These are phyloP conservation scores for Phyto melanocephala DNA, from an alignment of 2,888 invertebrate genomes.

Conservation along the genomic window DNA sequence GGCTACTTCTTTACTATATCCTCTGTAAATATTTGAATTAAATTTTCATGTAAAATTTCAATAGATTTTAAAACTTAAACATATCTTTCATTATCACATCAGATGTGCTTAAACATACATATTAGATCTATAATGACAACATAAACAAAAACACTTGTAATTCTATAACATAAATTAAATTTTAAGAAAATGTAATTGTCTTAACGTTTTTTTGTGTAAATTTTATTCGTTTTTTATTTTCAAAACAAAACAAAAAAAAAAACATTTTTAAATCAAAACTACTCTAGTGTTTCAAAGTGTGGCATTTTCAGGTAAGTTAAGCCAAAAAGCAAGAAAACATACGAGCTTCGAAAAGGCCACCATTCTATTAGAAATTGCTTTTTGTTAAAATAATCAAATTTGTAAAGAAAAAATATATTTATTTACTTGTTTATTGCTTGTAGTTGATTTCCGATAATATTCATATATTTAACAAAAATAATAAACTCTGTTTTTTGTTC, in stretches of 20 bases:
- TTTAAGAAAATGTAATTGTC: conserved; percentile 45
- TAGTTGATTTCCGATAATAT: conserved; percentile 12
- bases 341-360: conserved; percentile 58
- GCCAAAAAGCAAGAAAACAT: conserved; percentile 8
- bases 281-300: conserved; percentile 95
- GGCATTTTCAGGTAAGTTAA: conserved; percentile 94
- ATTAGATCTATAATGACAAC: conserved; percentile 3
- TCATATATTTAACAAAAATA: not conserved
- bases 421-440: conserved; percentile 24
- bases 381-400: conserved; percentile 9
- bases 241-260: conserved; percentile 56
- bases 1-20: too few species aligned
- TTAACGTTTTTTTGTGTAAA: conserved; percentile 72
- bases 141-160: conserved; percentile 47
- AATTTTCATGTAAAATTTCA: too few species aligned
- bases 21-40: too few species aligned
- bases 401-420: conserved; percentile 25
- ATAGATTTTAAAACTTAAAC: too few species aligned
- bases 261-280: conserved; percentile 18
- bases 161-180: conserved; percentile 26
- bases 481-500: conserved; percentile 35
- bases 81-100: conserved; percentile 13
- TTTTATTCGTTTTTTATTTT: conserved; percentile 76
- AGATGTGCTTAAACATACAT: not conserved
- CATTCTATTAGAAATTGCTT: conserved; percentile 51